Base-by-base conservation (phyloP, 35 echinoderm and acorn worm species). In the Heliocidaris tuberculata region DNA sequence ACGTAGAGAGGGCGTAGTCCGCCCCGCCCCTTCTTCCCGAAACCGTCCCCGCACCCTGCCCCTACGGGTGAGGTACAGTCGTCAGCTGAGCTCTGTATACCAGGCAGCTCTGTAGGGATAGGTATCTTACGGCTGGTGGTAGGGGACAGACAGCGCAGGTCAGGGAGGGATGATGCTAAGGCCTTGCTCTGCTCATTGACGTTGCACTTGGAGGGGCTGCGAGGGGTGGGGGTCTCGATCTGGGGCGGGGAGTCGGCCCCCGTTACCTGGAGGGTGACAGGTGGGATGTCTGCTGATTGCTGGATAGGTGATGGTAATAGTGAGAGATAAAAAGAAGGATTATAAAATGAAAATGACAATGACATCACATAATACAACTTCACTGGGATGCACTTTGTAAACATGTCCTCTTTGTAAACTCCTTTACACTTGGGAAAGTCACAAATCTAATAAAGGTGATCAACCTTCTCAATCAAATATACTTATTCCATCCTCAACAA, bases 91-190 rank as follows among this genome's bases (percentile, higher is more conserved):
- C 91, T 86, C 92, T 97, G 98, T 31, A 99, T 94, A 29, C 96
- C 96, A 15, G 98, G 98, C 31, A 99, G 96, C 30, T 99, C 98
- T 0, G 98, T 99, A 4, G 98, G 98, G 31, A 99, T 94, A 7
- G 97, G 95, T 16, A 99, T 90, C 86, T 94, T 95, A 48, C 95
- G 86, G 35, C 61, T 87, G 9, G 48, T n/a, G 47, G 91, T 95
- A 32, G 95, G 95, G 49, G 95, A 96, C 19, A 96, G 90, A 92
- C 95, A 93, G 50, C 92, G 95, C 9, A 97, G 85, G 50, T 97
- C 95, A 1, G 95, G 94, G 61, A 94, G 87, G 30, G 97, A 96
- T 0, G 91, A 93, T 16, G 91, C 91, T 48, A 93, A 48, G 2
- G 91, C 31, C 27, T 93, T 93, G 91, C 32, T 93, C 48, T 93